Evolutionary conservation across 2,113 vertebrate genomes (phyloP), one percentile per base, ranked within the genome.

Genomic region (Tetrao urogallus): DNA sequence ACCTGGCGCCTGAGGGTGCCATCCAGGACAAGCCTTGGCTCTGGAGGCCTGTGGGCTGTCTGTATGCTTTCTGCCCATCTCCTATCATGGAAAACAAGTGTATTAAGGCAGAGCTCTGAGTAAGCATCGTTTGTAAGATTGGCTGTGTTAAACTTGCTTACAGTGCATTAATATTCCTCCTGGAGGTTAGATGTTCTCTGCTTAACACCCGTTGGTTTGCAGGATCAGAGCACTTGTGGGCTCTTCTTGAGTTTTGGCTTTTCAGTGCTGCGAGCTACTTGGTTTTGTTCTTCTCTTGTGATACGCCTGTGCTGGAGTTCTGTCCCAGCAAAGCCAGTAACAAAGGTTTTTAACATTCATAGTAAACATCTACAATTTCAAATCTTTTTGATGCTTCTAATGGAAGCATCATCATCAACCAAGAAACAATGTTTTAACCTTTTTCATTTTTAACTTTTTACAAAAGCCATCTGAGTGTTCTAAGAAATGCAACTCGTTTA

Each of bases 371-470:
- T 75, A 43, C 10, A 34, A 69, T 24, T 90, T 86, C 79, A 61
- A 82, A 88, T 32, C 48, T 48, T 11, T 6, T 56, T 70, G 63
- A 38, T 38, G 38, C 38, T 38, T 38, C 34, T 45, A 56, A 48
- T 15, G 40, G 65, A 83, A 87, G 78, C 64, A 40, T 67, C 2
- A 1, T 24, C 17, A 0, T 52, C 82, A 65, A 58, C 30, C 10
- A 69, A 81, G 61, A 88, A 83, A 72, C 80, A 38, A 38, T 22
- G 61, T 21, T 78, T 93, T 88, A 72, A 20, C 25, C 43, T 72
- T 85, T 70, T 61, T 86, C 32, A 56, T 89, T 95, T 93, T 91
- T 77, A 71, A 65, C 47, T 80, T 50, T 19, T 72, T 86, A 69
- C 32, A 86, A 71, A 54, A 24, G 3, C 1, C 64, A 76, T 25